These are phyloP conservation scores for Macropodus opercularis DNA, from an alignment of 2,797 vertebrate genomes.

Conservation along the genomic window DNA sequence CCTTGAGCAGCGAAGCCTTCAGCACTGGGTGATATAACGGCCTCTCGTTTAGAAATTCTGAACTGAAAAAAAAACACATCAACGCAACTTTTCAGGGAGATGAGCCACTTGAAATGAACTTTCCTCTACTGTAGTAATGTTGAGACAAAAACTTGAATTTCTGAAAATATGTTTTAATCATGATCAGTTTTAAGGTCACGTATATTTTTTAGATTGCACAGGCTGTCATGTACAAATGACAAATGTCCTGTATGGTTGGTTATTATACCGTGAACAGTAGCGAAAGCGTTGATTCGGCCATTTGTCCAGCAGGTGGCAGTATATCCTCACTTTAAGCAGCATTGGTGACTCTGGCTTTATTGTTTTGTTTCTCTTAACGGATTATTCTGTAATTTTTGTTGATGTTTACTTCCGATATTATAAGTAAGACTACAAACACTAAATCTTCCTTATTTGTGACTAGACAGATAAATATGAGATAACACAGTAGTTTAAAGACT, in stretches of 20 bases:
- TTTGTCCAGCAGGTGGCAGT: slow-evolving; percentile 59
- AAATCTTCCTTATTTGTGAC: neutral
- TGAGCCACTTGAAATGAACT: neutral
- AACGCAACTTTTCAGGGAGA: slow-evolving; percentile 17
- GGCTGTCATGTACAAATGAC: too few species aligned
- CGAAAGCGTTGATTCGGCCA: slow-evolving; percentile 5
- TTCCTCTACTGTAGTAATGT: slow-evolving; percentile 1
- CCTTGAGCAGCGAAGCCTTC: slow-evolving; percentile 64
- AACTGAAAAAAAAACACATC: neutral
- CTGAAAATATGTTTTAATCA: neutral
- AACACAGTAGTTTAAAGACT: neutral
- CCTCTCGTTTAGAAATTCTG: slow-evolving; percentile 41
- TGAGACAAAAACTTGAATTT: neutral
- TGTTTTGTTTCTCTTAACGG: neutral
- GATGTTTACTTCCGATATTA: neutral
- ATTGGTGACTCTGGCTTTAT: neutral
- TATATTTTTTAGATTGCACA: neutral
- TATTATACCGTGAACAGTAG: neutral
- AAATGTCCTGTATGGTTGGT: too few species aligned
- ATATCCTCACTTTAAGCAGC: neutral
- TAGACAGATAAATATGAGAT: fast-evolving
- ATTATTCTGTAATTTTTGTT: neutral
- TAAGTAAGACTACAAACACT: neutral
- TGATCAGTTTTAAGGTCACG: neutral
- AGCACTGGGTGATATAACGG: slow-evolving; percentile 57